Base-by-base conservation (phyloP, 2,797 vertebrate species). In the Phalanger gymnotis region DNA sequence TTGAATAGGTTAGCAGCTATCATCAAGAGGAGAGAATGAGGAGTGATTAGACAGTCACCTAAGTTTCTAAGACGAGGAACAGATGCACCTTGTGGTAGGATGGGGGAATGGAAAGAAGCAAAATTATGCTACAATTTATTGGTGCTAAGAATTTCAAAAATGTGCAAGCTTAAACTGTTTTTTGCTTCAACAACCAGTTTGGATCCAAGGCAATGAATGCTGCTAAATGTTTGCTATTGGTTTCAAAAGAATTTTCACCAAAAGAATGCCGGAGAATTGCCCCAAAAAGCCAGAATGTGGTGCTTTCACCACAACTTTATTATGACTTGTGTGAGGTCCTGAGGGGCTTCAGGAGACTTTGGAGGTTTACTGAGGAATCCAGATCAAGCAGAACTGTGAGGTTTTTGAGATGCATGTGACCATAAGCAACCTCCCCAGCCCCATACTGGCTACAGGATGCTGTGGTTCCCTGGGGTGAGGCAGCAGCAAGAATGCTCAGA, bases 221-320 rank as follows among this genome's bases (percentile, higher is more conserved):
- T 93, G 57, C 34, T 93, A 95, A 94, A 54, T 5, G 73, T 90
- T 90, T 96, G 57, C 52, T 34, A 90, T 47, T 93, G 55, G 19
- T 53, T 93, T 97, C 61, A 94, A 97, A 96, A 94, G 52, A 97
- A 96, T 94, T 95, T 94, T 10, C 30, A 93, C 61, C 25, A 96
- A 94, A 93, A 81, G 54, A 57, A 91, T 73, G 56, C 66, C 87
- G 96, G 52, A 47, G 66, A 93, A 92, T 93, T 93, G 91, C 92
- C 47, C 92, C 92, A 93, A 94, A 92, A 81, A 56, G 19, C 94
- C 94, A 93, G 94, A 92, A 96, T 40, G 66, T 0, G 89, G 40
- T 40, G 16, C 92, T 81, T 93, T 93, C 52, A 93, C 53, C 53
- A 90, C 90, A 93, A 34, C 73, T 34, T 90, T 87, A 96, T 94